These are phyloP conservation scores for Clunio marinus DNA, from an alignment of 2,888 invertebrate genomes.

Conservation along the genomic window DNA sequence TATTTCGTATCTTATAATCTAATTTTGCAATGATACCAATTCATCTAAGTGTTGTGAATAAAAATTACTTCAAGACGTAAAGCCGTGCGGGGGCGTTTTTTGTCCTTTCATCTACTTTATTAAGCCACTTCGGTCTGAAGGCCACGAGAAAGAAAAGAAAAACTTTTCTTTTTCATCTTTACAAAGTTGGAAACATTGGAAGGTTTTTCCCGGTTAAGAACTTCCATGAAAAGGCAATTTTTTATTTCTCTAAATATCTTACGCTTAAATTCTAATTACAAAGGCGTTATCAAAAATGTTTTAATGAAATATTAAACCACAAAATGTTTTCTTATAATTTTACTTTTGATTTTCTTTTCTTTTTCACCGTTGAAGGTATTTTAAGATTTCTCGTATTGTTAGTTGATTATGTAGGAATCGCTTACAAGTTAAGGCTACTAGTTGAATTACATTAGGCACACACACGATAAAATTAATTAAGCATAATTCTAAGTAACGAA, in stretches of 20 bases:
- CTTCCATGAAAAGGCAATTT: background rate
- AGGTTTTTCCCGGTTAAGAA: background rate
- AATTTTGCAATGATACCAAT: background rate
- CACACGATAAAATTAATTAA: constrained; percentile 17
- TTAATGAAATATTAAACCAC: background rate
- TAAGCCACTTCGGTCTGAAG: constrained; percentile 37
- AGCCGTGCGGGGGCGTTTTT: background rate
- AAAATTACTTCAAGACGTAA: background rate
- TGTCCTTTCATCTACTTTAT: constrained; percentile 13
- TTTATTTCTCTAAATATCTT: background rate
- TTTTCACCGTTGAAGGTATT: background rate
- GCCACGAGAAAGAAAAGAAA: background rate
- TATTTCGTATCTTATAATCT: background rate
- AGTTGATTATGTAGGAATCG: background rate
- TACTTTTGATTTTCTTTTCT: constrained; percentile 26
- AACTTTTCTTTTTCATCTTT: background rate
- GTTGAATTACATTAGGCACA: constrained; percentile 24
- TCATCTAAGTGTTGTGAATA: background rate
- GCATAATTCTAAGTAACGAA: background rate
- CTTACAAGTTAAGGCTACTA: background rate
- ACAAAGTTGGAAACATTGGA: background rate
- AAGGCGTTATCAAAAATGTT: background rate
- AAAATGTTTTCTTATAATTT: background rate
- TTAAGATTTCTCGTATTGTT: too few species aligned
- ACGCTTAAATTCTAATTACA: constrained; percentile 12